Evolutionary conservation across 2,797 vertebrate genomes (phyloP).

Genomic region (Cossypha heuglini): DNA sequence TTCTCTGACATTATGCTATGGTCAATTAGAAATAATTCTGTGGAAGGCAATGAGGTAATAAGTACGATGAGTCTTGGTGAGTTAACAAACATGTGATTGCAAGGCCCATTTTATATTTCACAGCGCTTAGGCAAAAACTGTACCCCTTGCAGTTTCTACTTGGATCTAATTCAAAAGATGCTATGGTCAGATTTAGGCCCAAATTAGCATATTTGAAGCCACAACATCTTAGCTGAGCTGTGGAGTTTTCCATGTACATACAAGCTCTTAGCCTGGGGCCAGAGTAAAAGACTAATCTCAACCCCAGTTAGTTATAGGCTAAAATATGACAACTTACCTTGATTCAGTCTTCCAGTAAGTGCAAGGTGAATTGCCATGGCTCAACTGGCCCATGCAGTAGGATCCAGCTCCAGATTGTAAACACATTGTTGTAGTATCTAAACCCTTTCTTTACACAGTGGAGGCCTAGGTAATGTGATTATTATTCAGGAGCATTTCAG

Average conservation of each 20-base stretch:
- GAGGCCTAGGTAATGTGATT: background rate
- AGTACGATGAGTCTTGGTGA: background rate
- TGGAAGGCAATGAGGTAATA: constrained; percentile 2
- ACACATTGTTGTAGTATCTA: background rate
- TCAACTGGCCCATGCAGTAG: background rate
- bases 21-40: constrained; percentile 10
- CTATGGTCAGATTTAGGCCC: background rate
- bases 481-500: background rate
- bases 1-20: background rate
- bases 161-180: background rate
- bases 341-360: background rate
- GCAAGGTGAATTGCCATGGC: background rate
- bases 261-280: background rate
- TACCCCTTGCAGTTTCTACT: background rate
- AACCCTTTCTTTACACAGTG: background rate
- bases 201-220: background rate
- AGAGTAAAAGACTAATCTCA: background rate
- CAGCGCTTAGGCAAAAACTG: background rate
- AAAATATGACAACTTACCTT: background rate
- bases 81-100: background rate
- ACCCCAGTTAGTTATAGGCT: background rate
- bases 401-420: background rate
- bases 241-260: background rate
- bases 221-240: background rate
- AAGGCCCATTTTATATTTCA: background rate